Base-by-base conservation (phyloP, 1,140 invertebrate species). In the Hydropsyche tenuis region DNA sequence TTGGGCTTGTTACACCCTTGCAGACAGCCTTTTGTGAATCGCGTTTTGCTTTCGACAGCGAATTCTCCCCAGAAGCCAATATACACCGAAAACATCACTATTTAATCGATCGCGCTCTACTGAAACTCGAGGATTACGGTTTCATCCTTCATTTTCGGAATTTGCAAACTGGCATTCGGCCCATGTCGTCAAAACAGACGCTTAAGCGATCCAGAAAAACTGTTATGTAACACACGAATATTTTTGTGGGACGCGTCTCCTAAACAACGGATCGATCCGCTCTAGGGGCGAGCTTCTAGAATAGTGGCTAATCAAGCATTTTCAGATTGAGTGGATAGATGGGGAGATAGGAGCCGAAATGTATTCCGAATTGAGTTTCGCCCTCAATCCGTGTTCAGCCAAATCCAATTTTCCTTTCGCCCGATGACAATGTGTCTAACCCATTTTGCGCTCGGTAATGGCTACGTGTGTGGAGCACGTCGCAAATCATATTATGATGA, bases 1-100 rank as follows among this genome's bases (percentile, higher is more conserved):
- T 53, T 18, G 20, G 48, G 48, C 48, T 53, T 53, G 48, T 53
- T 53, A 53, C 48, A 53, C 48, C 20, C 20, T 53, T 53, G 48
- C 48, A 53, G 48, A 53, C 48, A 53, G 48, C n/a, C 48, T 53
- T 53, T 53, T 63, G 23, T 37, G 60, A 63, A 63, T 16, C 27
- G 23, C 27, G n/a, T 63, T 37, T 16, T 63, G 60, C 23, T 63
- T 63, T 63, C 27, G 60, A 63, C 60, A 63, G 22, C 20, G 14
- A n/a, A 23, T 63, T 30, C 27, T n/a, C 16, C 53, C 60, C 6
- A 48, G 48, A 53, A 53, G 48, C 16, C 48, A 53, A 53, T 53
- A n/a, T 18, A n/a, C n/a, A n/a, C n/a, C n/a, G n/a, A n/a, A n/a
- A 20, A 53, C 16, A 16, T 16, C n/a, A 53, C 18, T 18, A 16